Evolutionary conservation across 2,797 vertebrate genomes (phyloP).

Genomic region (Muscicapa comitata): DNA sequence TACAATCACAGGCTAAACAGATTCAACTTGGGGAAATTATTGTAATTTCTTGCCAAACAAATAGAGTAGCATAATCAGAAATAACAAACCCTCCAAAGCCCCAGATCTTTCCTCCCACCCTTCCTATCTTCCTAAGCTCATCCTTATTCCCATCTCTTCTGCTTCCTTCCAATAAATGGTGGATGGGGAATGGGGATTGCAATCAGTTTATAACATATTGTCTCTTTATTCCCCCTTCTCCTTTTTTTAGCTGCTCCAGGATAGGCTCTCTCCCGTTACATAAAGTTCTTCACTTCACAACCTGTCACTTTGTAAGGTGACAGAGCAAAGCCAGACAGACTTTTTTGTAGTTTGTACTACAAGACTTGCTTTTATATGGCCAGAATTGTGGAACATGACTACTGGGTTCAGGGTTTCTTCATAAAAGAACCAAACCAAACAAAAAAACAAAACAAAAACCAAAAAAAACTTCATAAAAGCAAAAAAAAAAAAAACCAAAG

Average conservation of each 20-base stretch:
- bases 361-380: neutral
- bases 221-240: neutral
- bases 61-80: neutral
- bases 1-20: neutral
- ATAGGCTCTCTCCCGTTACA: neutral
- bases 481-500: neutral
- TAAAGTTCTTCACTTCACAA: neutral
- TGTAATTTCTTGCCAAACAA: neutral
- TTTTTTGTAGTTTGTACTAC: neutral
- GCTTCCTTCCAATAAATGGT: neutral
- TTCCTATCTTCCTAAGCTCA: neutral
- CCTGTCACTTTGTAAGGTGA: neutral
- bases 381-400: neutral
- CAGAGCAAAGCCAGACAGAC: neutral
- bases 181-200: rapidly evolving
- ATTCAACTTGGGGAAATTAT: rapidly evolving
- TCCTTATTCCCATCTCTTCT: neutral
- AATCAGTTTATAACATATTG: rapidly evolving
- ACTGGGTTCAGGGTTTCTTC: neutral
- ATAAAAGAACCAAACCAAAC: neutral
- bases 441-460: neutral
- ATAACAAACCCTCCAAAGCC: neutral
- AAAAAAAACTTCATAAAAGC: too few relatives aligned
- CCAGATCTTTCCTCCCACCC: neutral
- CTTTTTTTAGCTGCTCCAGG: neutral